A percentile compares a stretch with the other conserved stretches of the same genome.
These are phyloP conservation scores for Caradrina kadenii DNA, from an alignment of 2,888 invertebrate species.

Conservation along the genomic window DNA sequence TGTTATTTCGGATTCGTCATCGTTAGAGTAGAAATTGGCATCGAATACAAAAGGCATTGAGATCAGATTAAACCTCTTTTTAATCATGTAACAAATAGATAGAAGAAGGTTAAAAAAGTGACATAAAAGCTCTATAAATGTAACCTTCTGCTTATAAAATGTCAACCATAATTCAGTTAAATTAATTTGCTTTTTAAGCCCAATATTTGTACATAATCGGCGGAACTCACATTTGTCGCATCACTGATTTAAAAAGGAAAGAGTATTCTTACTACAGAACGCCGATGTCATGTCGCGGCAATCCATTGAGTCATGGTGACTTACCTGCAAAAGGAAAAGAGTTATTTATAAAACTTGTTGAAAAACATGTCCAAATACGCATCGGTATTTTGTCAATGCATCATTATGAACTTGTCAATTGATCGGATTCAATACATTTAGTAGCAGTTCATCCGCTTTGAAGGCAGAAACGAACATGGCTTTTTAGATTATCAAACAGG, in stretches of 20 bases:
- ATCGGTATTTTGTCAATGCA: slow-evolving; percentile 50
- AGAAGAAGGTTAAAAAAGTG: too few species aligned
- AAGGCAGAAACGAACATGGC: slow-evolving; percentile 5
- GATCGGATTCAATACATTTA: slow-evolving; percentile 8
- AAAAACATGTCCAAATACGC: slow-evolving; percentile 47
- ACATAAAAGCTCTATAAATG: not conserved
- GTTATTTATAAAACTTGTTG: slow-evolving; percentile 49
- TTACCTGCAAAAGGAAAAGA: slow-evolving; percentile 70
- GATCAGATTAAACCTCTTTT: not conserved
- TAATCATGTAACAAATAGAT: too few species aligned
- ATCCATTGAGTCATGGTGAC: slow-evolving; percentile 61
- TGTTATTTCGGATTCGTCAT: slow-evolving; percentile 61
- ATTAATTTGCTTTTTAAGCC: not conserved
- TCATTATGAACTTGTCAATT: slow-evolving; percentile 41
- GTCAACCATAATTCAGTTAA: too few species aligned
- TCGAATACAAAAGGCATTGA: slow-evolving; percentile 36
- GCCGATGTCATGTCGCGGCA: slow-evolving; percentile 41
- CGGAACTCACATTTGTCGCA: not conserved
- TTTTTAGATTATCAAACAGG: slow-evolving; percentile 39
- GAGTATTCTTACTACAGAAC: slow-evolving; percentile 40
- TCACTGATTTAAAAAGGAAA: not conserved
- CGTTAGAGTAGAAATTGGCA: slow-evolving; percentile 46
- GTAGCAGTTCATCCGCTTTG: not conserved
- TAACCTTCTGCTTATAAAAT: too few species aligned
- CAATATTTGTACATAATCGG: not conserved